Evolutionary conservation across 2,113 vertebrate species (phyloP).

Genomic region (Salvelinus fontinalis): DNA sequence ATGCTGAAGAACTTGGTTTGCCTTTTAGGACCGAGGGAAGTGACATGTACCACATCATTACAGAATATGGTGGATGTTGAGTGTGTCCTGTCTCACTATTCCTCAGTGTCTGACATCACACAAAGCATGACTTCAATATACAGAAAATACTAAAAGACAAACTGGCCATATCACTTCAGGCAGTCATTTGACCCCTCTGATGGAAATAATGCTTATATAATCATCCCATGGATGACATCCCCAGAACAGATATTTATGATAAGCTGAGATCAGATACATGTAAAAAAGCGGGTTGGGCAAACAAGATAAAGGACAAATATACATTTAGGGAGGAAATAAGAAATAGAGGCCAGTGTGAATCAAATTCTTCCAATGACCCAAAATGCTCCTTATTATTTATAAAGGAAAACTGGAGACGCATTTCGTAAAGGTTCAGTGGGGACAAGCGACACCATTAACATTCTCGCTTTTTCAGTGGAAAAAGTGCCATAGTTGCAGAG

Average conservation of each 20-base stretch:
- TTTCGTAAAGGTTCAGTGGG: constrained; percentile 20
- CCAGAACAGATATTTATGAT: constrained; percentile 17
- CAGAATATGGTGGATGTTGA: too few relatives aligned
- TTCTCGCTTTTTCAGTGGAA: constrained; percentile 12
- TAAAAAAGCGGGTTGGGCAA: neutral
- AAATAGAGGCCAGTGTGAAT: neutral
- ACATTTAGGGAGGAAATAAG: constrained; percentile 1
- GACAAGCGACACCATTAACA: constrained; percentile 22
- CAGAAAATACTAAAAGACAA: constrained; percentile 22
- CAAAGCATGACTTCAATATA: constrained; percentile 11
- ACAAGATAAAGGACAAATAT: constrained; percentile 17
- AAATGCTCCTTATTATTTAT: constrained; percentile 9
- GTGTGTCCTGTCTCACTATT: neutral
- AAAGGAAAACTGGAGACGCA: constrained; percentile 12
- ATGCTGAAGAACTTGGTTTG: too few relatives aligned
- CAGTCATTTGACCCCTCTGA: constrained; percentile 23
- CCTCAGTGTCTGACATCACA: neutral
- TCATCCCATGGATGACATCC: constrained; percentile 1
- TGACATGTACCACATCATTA: too few relatives aligned
- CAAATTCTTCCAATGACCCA: neutral
- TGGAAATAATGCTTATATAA: constrained; percentile 27
- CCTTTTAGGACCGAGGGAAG: too few relatives aligned
- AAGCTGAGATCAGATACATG: constrained; percentile 13
- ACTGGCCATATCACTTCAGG: neutral
- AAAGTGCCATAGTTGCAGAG: constrained; percentile 8